These are phyloP conservation scores for Lasiurus cinereus DNA, from an alignment of 2,113 vertebrate species.

Conservation along the genomic window DNA sequence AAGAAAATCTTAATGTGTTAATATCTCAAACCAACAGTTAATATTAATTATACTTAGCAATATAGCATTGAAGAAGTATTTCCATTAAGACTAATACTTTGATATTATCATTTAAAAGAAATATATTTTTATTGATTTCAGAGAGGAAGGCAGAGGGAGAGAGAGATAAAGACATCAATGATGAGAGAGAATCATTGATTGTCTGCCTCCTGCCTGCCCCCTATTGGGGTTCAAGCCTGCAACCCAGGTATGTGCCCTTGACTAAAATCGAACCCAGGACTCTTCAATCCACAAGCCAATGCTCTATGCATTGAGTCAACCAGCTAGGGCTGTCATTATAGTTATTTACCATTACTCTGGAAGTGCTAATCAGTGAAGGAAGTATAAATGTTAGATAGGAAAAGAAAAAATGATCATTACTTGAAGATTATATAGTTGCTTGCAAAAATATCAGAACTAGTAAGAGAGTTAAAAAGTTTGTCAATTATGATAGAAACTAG, in stretches of 20 bases:
- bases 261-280: no score
- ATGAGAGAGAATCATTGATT: no score
- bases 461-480: constrained; percentile 13
- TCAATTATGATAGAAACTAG: constrained; percentile 18
- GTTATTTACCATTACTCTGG: constrained; percentile 10
- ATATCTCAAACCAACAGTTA: neutral
- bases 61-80: neutral
- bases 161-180: no score
- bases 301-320: no score
- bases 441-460: constrained; percentile 4
- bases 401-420: constrained; percentile 12
- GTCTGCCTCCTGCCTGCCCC: no score
- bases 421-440: neutral
- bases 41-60: neutral
- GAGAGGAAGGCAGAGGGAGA: no score
- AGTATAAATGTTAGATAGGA: neutral
- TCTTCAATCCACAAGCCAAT: no score
- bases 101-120: neutral
- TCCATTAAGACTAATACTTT: constrained; percentile 11
- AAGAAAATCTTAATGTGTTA: constrained; percentile 17
- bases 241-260: no score
- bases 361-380: neutral
- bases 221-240: no score
- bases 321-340: neutral
- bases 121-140: no score